Conservation (phyloP, 2,797 vertebrate species). For the Cercopithecus diana region DNA sequence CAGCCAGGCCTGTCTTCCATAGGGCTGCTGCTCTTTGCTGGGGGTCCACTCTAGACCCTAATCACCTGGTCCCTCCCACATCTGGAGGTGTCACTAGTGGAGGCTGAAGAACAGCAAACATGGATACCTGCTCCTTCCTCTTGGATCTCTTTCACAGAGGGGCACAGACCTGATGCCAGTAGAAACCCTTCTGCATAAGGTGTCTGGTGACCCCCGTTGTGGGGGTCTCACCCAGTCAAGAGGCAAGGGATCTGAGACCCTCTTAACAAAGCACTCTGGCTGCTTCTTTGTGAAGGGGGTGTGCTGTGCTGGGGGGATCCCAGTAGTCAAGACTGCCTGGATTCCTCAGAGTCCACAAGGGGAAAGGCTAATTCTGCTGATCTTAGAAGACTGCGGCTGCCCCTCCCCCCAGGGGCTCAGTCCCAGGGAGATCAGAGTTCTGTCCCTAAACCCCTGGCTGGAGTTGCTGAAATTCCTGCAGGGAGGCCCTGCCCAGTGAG, state of each 20-base stretch:
- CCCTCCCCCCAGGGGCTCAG: background rate
- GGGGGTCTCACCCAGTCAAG: background rate
- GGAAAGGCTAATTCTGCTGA: background rate
- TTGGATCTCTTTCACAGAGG: background rate
- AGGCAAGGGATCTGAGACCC: background rate
- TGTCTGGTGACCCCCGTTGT: background rate
- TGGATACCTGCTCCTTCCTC: background rate
- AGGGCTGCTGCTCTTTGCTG: background rate
- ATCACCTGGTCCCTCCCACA: no score
- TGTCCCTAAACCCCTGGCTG: background rate
- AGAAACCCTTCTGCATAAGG: background rate
- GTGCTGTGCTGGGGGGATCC: background rate
- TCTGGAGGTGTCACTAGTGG: background rate
- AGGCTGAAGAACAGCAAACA: background rate
- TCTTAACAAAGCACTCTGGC: background rate
- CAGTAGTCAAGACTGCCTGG: background rate
- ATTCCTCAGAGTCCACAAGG: background rate
- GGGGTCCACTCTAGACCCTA: background rate
- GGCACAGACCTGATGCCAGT: background rate
- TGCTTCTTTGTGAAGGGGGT: background rate
- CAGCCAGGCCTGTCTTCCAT: background rate
- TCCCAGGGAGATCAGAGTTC: background rate
- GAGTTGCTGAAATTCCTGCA: background rate
- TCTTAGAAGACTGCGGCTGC: background rate
- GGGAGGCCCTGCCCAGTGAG: background rate